Conservation (phyloP, 2,888 invertebrate genomes). For the Alviniconcha strummeri region DNA sequence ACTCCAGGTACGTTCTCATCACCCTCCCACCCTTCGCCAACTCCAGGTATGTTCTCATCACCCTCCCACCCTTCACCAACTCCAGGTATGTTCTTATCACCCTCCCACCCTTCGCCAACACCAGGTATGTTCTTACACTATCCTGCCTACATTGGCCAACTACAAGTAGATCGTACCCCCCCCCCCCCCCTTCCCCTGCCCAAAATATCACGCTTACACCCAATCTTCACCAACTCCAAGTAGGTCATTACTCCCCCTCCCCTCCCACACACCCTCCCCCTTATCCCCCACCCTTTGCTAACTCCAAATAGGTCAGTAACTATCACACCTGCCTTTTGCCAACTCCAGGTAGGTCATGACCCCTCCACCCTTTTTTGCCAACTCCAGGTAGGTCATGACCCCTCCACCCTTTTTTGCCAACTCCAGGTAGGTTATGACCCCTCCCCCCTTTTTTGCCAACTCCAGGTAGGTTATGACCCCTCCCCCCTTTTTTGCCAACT, state of each 20-base stretch:
- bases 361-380: background rate
- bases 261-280: too few relatives aligned
- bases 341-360: background rate
- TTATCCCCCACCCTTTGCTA: background rate
- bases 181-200: background rate
- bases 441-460: background rate
- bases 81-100: slow-evolving; percentile 40
- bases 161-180: background rate
- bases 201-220: background rate
- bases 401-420: background rate
- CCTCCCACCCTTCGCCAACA: slow-evolving; percentile 55
- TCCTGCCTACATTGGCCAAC: too few relatives aligned
- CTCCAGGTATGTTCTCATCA: too few relatives aligned
- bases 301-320: background rate
- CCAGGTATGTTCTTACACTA: slow-evolving; percentile 59
- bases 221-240: background rate
- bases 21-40: too few relatives aligned
- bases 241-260: too few relatives aligned
- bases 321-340: background rate
- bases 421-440: background rate
- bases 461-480: background rate
- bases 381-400: background rate
- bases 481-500: background rate
- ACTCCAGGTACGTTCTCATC: too few relatives aligned
- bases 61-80: too few relatives aligned